Base-by-base conservation (phyloP, 2,888 invertebrate species). In the Chymomyza caudatula region DNA sequence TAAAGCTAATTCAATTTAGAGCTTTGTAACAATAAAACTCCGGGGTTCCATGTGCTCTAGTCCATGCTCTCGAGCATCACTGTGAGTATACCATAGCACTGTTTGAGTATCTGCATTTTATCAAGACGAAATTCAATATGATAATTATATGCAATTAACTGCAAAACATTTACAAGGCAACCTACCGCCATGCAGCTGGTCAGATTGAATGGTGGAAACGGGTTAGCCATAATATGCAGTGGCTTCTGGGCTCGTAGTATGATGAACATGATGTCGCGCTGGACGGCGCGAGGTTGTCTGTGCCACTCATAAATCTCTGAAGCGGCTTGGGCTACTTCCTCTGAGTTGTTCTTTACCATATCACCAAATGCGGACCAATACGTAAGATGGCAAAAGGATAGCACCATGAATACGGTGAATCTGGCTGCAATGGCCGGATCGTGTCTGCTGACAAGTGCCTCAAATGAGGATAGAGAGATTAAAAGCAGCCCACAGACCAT, bases 51-150 rank as follows among this genome's bases (percentile, higher is more conserved):
- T 15, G 1, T 55, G 44, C 13, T 25, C 56, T 59, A 75, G 17
- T 83, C 71, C 64, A 83, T 23, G 2, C 60, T 67, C 59, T 75
- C 65, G 5, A 77, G 4, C 54, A 79, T 29, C 2, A 78, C 4
- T 0, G 74, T 74, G 4, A 82, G 6, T 37, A 78, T 70, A 5
- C 60, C 67, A 20, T 74, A 78, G 43, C 80, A 75, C 22, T 79
- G 83, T 4, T 75, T 69, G 0, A 75, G 55, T 44, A 73, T 60
- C 80, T 79, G 43, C 8, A 22, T 11, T 25, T 25, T 25, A 25
- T 25, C 29, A 37, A 37, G 11, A 37, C 3, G 5, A 2, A 29
- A n/a, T 37, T 15, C 2, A 8, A 4, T 8, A 49, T n/a, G 13
- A 13, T 2, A 17, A 3, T 15, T 11, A 23, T 11, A 20, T 1